phyloP scores from a whole-genome alignment of 2,113 vertebrate species.

The Neolamprologus devosi region DNA sequence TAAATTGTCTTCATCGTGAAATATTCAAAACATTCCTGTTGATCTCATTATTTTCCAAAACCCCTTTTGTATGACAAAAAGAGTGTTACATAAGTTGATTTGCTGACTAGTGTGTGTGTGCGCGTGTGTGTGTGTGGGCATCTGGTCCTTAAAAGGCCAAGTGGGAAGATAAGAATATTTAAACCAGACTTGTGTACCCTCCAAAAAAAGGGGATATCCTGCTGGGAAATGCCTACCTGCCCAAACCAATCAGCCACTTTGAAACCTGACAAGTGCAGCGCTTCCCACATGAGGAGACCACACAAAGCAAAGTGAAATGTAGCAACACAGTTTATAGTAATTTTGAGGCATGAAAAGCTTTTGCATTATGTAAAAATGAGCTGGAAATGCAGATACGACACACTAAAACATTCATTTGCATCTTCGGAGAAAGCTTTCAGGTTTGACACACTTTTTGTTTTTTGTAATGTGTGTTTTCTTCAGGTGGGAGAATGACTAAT shows the following conservation, averaged over 20 bases:
- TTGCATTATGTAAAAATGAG: background rate
- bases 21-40: constrained; percentile 30
- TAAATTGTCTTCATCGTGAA: constrained; percentile 18
- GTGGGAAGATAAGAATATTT: constrained; percentile 16
- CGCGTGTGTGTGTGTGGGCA: background rate
- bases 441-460: background rate
- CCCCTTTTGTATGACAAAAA: constrained; percentile 21
- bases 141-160: constrained; percentile 26
- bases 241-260: constrained; percentile 15
- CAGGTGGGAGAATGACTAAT: background rate
- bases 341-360: background rate
- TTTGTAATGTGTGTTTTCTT: background rate
- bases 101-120: background rate
- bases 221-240: background rate
- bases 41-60: constrained; percentile 34
- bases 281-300: background rate
- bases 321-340: background rate
- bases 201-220: background rate
- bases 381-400: background rate
- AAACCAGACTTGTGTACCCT: background rate
- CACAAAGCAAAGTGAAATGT: background rate
- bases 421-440: background rate
- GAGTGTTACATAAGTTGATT: constrained; percentile 17
- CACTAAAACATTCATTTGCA: background rate
- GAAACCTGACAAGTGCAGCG: constrained; percentile 14